Evolutionary conservation across 2,113 vertebrate species (phyloP).

Genomic region (Xyrauchen texanus): DNA sequence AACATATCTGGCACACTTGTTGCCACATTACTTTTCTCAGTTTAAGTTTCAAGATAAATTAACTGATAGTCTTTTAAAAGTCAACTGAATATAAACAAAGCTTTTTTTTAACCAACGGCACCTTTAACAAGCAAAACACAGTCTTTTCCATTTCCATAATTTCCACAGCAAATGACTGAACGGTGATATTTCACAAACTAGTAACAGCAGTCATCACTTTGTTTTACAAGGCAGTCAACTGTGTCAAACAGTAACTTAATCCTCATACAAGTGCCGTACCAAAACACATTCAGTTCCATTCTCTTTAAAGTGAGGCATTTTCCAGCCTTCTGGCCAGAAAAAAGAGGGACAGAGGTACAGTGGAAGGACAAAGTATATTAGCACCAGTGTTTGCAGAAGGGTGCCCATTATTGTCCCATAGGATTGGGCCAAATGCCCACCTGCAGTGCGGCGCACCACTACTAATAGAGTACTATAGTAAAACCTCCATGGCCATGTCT

Average conservation of each 20-base stretch:
- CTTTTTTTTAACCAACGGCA: too few relatives aligned
- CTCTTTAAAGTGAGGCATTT: constrained; percentile 35
- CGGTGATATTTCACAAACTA: constrained; percentile 25
- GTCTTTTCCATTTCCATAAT: background rate
- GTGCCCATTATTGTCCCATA: background rate
- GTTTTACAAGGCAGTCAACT: constrained; percentile 8
- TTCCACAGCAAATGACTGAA: background rate
- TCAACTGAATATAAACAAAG: too few relatives aligned
- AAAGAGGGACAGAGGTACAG: constrained; percentile 32
- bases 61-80: background rate
- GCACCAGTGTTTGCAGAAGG: constrained; percentile 7
- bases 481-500: constrained; percentile 45
- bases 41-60: background rate
- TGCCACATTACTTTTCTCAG: background rate
- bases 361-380: background rate
- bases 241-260: background rate
- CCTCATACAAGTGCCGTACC: background rate
- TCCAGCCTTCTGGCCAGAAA: constrained; percentile 46
- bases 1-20: too few relatives aligned
- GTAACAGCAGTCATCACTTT: background rate
- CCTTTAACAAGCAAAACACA: background rate
- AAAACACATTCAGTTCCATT: constrained; percentile 24
- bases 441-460: constrained; percentile 43
- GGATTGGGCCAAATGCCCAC: constrained; percentile 42
- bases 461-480: constrained; percentile 51